These are phyloP conservation scores for Falcunculus frontatus DNA, from an alignment of 2,113 vertebrate species.

Conservation along the genomic window DNA sequence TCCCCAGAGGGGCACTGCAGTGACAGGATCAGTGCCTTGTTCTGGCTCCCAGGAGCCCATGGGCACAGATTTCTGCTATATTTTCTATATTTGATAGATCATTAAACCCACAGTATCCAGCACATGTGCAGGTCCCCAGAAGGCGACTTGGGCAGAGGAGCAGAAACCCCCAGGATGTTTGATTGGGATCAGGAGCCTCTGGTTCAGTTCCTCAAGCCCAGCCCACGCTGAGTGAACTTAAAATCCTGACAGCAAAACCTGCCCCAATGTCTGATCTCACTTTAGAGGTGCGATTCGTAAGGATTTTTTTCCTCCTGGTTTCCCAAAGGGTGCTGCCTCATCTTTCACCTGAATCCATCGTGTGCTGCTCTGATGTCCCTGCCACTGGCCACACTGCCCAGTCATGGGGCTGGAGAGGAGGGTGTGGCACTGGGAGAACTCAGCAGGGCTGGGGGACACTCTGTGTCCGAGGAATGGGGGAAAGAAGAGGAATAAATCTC, in stretches of 20 bases:
- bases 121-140: rapidly evolving
- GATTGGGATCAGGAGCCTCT: background rate
- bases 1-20: background rate
- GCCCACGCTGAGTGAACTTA: rapidly evolving
- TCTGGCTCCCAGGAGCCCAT: background rate
- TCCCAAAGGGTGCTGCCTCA: background rate
- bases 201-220: background rate
- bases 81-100: background rate
- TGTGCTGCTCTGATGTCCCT: background rate
- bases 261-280: background rate
- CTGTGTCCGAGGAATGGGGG: background rate
- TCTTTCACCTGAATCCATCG: background rate
- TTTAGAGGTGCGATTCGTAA: background rate
- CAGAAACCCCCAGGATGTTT: rapidly evolving
- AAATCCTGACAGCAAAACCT: background rate
- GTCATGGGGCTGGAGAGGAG: background rate
- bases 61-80: background rate
- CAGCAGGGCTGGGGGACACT: background rate
- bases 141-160: background rate
- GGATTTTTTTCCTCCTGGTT: background rate
- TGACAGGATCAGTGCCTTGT: background rate
- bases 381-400: background rate
- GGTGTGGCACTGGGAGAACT: background rate
- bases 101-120: background rate
- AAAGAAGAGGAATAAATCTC: background rate